Percentiles rank a stretch among this genome's conserved stretches.
phyloP scores from a whole-genome alignment of 2,797 vertebrate genomes.

The Poeciliopsis turneri region DNA sequence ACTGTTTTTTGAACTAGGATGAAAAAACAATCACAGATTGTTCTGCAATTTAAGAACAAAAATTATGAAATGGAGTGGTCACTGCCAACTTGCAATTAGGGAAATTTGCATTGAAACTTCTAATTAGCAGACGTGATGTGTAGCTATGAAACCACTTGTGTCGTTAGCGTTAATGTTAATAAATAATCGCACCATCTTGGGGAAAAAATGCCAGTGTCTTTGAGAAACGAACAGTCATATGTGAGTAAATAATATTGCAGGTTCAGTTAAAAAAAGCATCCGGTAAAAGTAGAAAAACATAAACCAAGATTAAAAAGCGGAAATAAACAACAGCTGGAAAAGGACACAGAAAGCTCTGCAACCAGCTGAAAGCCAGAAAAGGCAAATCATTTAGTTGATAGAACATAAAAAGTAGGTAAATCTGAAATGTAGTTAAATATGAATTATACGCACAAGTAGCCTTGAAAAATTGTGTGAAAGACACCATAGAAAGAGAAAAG shows the following conservation, averaged over 20 bases:
- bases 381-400: not conserved
- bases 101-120: constrained; percentile 9
- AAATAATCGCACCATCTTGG: not conserved
- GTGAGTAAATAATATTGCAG: not conserved
- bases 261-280: not conserved
- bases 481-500: not conserved
- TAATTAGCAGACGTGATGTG: constrained; percentile 10
- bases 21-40: not conserved
- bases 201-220: constrained; percentile 1
- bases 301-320: not conserved
- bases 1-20: not conserved
- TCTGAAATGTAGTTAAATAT: not conserved
- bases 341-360: not conserved
- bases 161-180: constrained; percentile 1
- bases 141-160: not conserved
- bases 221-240: not conserved
- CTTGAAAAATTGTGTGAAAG: not conserved
- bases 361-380: not conserved
- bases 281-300: not conserved
- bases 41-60: not conserved
- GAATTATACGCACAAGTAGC: not conserved
- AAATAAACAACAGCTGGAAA: not conserved
- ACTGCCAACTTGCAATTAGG: constrained; percentile 9
- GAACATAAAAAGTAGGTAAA: not conserved
- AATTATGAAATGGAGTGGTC: constrained; percentile 6